Base-by-base conservation (phyloP, 2,888 invertebrate genomes). In the Cephus nigrinus region DNA sequence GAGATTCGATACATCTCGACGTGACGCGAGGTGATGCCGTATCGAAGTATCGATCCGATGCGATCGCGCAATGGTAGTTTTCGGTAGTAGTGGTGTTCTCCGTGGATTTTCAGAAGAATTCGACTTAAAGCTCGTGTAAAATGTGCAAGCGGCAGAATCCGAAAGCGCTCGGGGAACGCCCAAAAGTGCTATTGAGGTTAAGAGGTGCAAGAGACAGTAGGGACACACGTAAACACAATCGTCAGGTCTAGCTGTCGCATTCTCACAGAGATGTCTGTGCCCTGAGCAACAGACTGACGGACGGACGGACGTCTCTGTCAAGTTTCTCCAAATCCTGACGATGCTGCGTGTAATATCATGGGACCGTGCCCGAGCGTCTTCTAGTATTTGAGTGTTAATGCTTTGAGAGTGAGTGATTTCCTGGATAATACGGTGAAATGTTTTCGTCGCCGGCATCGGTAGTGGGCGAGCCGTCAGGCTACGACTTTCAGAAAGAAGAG, bases 401-500 rank as follows among this genome's bases (percentile, higher is more conserved):
- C 75, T 35, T 68, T 75, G 73, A 80, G 81, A 82, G 80, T 76
- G 80, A 69, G 80, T 78, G 81, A 76, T 82, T 80, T 77, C 78
- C 68, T 84, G 69, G 32, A 69, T 69, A 81, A 79, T 34, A 78
- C 35, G 68, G 78, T 76, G 90, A 90, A 86, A 91, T 91, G 91
- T 91, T 91, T 87, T 78, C 78, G 68, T 90, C 91, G 88, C 90
- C 91, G 87, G 92, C 92, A 91, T 92, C 93, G 86, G 91, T 92
- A 84, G 92, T 92, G 86, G 92, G 92, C 87, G 93, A 93, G 90
- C 90, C 91, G 85, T 92, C 91, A 85, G 91, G 92, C 88, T 97
- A 96, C 93, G 97, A 98, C 93, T 98, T 97, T 93, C 95, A 95
- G 91, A 96, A 96, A 92, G 96, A 95, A 90, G 97, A 97, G 92